A percentile compares a stretch with the other conserved stretches of the same genome.
phyloP scores from a whole-genome alignment of 1,140 invertebrate genomes.

The Anadara kagoshimensis region DNA sequence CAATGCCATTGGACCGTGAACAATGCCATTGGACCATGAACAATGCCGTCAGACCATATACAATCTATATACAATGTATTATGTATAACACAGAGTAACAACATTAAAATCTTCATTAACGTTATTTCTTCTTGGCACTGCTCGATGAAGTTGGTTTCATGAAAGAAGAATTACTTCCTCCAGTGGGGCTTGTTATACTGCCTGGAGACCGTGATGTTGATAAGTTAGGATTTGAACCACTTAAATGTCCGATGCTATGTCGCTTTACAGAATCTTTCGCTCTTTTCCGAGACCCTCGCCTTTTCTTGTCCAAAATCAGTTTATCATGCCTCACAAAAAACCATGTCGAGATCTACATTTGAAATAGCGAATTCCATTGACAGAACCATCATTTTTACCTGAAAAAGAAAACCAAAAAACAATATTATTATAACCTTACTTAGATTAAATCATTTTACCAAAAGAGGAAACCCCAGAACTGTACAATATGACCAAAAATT shows the following conservation, averaged over 20 bases:
- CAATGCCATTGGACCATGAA: no score
- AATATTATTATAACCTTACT: no score
- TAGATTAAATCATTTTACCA: no score
- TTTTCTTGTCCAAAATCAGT: constrained; percentile 69
- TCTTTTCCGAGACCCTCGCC: constrained; percentile 53
- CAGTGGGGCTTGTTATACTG: neutral
- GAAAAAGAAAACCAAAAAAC: constrained; percentile 47
- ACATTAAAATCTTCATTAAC: neutral
- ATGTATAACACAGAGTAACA: no score
- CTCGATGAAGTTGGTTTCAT: constrained; percentile 37
- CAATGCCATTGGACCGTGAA: no score
- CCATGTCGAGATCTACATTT: constrained; percentile 90
- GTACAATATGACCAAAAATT: no score
- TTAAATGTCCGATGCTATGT: constrained; percentile 25
- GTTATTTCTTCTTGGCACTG: constrained; percentile 48
- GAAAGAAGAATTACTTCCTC: constrained; percentile 1
- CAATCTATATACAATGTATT: no score
- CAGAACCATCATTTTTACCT: constrained; percentile 96
- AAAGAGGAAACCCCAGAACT: no score
- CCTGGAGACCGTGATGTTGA: constrained; percentile 15
- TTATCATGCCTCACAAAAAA: constrained; percentile 83
- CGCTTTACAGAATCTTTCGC: constrained; percentile 39
- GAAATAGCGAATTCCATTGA: constrained; percentile 93
- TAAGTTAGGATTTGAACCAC: constrained; percentile 22
- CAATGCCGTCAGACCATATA: no score